phyloP scores from a whole-genome alignment of 2,888 invertebrate species.

The Drosophila niveifrons region DNA sequence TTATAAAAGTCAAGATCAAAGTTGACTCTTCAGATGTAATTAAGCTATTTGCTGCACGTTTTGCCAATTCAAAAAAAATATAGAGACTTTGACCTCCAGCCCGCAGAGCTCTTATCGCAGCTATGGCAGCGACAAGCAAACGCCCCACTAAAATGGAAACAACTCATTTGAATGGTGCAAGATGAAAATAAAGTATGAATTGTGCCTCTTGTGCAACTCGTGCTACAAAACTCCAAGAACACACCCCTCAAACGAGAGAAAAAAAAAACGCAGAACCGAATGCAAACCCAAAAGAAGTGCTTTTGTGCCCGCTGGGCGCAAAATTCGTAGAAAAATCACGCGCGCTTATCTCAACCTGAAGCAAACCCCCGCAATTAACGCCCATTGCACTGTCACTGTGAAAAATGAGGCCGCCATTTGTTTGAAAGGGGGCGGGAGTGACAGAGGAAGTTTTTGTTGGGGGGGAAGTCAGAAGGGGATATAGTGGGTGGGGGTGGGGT shows the following conservation, averaged over 20 bases:
- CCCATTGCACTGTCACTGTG: slow-evolving; percentile 81
- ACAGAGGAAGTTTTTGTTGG: neutral
- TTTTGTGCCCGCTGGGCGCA: slow-evolving; percentile 69
- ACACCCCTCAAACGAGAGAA: neutral
- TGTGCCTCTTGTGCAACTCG: slow-evolving; percentile 31
- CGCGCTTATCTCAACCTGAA: slow-evolving; percentile 81
- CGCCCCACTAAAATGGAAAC: slow-evolving; percentile 57
- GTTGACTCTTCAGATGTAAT: slow-evolving; percentile 69
- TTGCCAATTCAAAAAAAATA: slow-evolving; percentile 75
- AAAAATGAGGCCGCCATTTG: slow-evolving; percentile 58
- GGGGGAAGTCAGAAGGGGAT: neutral
- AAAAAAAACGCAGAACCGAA: neutral
- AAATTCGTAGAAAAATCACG: slow-evolving; percentile 82
- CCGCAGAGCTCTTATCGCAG: slow-evolving; percentile 61
- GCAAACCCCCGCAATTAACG: slow-evolving; percentile 83
- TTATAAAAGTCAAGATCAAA: slow-evolving; percentile 68
- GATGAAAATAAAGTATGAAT: slow-evolving; percentile 36
- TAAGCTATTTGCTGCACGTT: slow-evolving; percentile 78
- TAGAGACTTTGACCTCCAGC: slow-evolving; percentile 48
- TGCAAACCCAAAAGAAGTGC: slow-evolving; percentile 11
- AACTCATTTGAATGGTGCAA: slow-evolving; percentile 55
- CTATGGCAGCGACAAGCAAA: slow-evolving; percentile 34
- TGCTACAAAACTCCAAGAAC: slow-evolving; percentile 52
- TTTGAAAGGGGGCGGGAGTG: neutral
- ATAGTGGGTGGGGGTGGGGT: slow-evolving; percentile 21